Conservation (phyloP, 2,797 vertebrate species). For the Loris lydekkerianus region DNA sequence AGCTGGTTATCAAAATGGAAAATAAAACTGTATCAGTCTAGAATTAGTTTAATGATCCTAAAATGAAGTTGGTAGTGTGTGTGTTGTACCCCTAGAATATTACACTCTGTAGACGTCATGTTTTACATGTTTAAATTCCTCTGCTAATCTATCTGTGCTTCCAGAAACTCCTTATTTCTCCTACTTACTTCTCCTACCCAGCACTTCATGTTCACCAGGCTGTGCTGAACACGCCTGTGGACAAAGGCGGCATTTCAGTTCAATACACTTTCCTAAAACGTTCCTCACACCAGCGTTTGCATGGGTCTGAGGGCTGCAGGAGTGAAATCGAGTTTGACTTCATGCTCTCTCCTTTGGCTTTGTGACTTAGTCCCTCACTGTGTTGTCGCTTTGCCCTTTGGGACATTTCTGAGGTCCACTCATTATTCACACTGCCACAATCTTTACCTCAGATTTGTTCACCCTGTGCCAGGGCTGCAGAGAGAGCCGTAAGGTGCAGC, state of each 20-base stretch:
- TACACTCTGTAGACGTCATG: not conserved
- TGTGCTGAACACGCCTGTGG: not conserved
- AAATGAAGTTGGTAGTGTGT: not conserved
- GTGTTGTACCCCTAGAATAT: not conserved
- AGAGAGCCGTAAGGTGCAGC: constrained; percentile 59
- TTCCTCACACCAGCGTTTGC: not conserved
- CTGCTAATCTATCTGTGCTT: not conserved
- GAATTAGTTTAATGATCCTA: not conserved
- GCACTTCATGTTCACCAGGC: not conserved
- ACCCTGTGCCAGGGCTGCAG: constrained; percentile 13
- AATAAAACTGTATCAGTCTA: not conserved
- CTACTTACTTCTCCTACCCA: not conserved
- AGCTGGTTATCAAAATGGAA: not conserved
- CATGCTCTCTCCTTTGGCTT: constrained; percentile 45
- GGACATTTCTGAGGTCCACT: not conserved
- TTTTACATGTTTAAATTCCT: not conserved
- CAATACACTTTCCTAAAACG: not conserved
- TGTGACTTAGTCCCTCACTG: constrained; percentile 52
- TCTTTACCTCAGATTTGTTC: constrained; percentile 66
- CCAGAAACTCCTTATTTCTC: not conserved
- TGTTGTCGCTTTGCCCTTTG: constrained; percentile 58
- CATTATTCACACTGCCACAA: constrained; percentile 66
- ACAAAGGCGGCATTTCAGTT: not conserved
- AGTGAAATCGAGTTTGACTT: constrained; percentile 59
- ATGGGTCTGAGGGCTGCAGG: not conserved